Evolutionary conservation across 35 echinoderm and acorn worm species (phyloP), one percentile per base, ranked within the genome.

Genomic region (Ptychodera flava): DNA sequence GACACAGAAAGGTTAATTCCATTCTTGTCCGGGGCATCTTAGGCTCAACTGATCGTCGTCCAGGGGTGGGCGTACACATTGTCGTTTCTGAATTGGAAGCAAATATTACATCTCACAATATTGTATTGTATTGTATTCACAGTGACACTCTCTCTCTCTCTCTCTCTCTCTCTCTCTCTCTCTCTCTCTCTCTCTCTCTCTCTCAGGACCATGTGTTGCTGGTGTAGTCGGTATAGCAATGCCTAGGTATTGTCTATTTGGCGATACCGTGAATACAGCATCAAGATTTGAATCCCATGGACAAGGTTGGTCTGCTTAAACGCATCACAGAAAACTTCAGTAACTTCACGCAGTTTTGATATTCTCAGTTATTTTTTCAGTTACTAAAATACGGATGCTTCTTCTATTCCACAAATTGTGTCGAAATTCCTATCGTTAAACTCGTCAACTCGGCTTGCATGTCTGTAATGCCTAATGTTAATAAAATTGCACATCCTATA

Each of bases 201-300:
- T 82, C 22, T 22, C 22, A 64, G 45, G 45, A 12, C 6, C 45
- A 22, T 64, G 45, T 64, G 45, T 64, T 12, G 45, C 45, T 64
- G 45, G 45, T 64, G 45, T 64, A 12, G 45, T 64, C 22, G 45
- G 45, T 64, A 6, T 64, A 12, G 45, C 45, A 64, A 64, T 64
- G 45, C 45, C 45, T 12, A 64, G 45, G 45, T 64, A 64, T 22
- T 64, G 45, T 64, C 22, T 64, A 22, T 64, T 64, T 22, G 45
- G 45, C 22, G 45, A 64, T 64, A 64, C 45, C 6, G 45, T 64
- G 6, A 64, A 64, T 22, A 64, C 45, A 12, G 45, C 45, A 64
- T 64, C 45, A 6, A 64, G 45, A 64, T 64, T 12, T 22, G 45
- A 64, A 77, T 89, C 88, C 53, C 83, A 36, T 1, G 88, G 88